phyloP scores from a whole-genome alignment of 2,113 vertebrate genomes.

The Chrysemys picta region DNA sequence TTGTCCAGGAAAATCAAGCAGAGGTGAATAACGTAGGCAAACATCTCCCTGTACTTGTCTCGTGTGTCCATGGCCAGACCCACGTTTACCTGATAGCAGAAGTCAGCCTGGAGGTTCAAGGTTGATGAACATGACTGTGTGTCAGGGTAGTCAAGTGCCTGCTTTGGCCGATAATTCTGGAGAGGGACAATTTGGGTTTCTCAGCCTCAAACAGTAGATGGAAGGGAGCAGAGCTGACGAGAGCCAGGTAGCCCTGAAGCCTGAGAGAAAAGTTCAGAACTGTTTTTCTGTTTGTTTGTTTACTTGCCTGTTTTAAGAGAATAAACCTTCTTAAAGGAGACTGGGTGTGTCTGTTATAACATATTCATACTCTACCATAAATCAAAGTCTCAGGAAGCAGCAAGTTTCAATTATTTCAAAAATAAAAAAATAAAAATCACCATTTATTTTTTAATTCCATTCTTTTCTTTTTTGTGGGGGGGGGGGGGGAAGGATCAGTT shows the following conservation, averaged over 20 bases:
- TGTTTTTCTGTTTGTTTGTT: neutral
- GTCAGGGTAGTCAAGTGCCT: neutral
- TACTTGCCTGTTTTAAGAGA: neutral
- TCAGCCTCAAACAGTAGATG: too few relatives aligned
- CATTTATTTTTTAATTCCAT: neutral
- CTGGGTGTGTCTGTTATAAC: neutral
- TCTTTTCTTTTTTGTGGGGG: too few relatives aligned
- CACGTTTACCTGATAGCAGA: neutral
- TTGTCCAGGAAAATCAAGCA: neutral
- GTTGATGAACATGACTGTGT: neutral
- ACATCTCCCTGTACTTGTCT: neutral
- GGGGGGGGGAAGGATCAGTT: neutral
- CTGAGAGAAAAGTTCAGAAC: neutral
- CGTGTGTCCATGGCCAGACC: neutral
- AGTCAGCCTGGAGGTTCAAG: neutral
- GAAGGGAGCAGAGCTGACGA: neutral
- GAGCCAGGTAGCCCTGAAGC: neutral
- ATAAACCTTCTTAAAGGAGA: neutral
- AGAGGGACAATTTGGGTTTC: neutral
- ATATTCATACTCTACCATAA: neutral
- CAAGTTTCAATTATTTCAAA: neutral
- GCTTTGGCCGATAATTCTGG: neutral
- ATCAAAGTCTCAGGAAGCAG: neutral
- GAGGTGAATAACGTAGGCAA: neutral
- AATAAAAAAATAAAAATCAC: rapidly evolving